A percentile compares a stretch with the other conserved stretches of the same genome.
Evolutionary conservation across 2,113 vertebrate genomes (phyloP).

Genomic region (Pangasianodon gigas): DNA sequence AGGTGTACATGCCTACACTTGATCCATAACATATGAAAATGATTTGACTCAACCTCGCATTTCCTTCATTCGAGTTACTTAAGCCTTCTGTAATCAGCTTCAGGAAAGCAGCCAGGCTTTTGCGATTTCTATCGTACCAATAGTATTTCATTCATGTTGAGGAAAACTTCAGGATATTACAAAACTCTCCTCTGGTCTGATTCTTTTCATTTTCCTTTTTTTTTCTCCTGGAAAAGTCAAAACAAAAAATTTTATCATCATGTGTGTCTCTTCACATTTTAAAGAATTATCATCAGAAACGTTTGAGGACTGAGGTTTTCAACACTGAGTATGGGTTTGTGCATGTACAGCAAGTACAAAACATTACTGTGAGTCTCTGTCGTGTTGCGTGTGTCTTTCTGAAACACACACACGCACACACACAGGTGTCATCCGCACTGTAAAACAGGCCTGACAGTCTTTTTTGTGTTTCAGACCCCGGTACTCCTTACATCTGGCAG

Average conservation of each 20-base stretch:
- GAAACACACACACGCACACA: not conserved
- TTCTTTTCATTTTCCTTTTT: not conserved
- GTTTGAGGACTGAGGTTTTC: not conserved
- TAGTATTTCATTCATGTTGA: not conserved
- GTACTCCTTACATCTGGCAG: slow-evolving; percentile 10
- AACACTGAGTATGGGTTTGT: not conserved
- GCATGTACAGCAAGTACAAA: not conserved
- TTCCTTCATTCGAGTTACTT: not conserved
- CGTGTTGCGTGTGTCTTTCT: not conserved
- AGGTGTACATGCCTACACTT: not conserved
- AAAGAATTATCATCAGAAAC: not conserved
- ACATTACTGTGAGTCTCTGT: not conserved
- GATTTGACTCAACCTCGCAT: not conserved
- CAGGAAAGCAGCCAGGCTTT: not conserved
- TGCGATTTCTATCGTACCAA: not conserved
- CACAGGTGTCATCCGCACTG: not conserved
- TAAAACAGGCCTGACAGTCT: not conserved
- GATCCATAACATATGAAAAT: not conserved
- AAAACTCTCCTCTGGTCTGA: not conserved
- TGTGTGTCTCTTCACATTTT: not conserved
- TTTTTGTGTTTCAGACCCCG: not conserved
- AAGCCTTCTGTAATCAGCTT: not conserved
- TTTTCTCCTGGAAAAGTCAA: not conserved
- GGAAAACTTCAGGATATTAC: not conserved
- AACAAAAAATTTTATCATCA: not conserved